Conservation (phyloP, 1,140 invertebrate species). For the Drosophila bipectinata region DNA sequence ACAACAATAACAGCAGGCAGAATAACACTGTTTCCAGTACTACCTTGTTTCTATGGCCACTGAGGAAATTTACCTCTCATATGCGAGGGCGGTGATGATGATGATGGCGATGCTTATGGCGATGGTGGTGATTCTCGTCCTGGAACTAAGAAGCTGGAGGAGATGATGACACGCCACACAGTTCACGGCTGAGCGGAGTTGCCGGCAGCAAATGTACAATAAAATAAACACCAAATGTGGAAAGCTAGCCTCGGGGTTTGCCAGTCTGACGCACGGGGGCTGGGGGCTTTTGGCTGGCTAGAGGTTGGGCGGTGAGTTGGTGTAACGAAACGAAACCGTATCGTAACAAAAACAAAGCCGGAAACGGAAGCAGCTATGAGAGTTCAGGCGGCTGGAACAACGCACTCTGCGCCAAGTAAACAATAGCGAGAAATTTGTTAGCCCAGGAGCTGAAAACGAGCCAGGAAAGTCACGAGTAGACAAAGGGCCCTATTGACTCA, state of each 20-base stretch:
- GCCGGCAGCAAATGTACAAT: constrained; percentile 72
- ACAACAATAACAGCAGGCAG: constrained; percentile 48
- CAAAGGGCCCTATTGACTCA: constrained; percentile 29
- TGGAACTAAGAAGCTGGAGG: constrained; percentile 5
- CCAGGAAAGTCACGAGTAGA: constrained; percentile 40
- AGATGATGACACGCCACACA: constrained; percentile 61
- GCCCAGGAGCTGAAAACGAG: constrained; percentile 22
- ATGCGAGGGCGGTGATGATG: constrained; percentile 37
- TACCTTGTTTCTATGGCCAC: constrained; percentile 39
- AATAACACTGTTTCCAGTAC: constrained; percentile 15
- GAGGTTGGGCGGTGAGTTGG: background rate
- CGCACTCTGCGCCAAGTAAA: constrained; percentile 52
- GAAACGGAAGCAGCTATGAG: constrained; percentile 66
- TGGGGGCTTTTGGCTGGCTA: background rate
- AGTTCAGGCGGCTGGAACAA: constrained; percentile 53
- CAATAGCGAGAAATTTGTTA: constrained; percentile 54
- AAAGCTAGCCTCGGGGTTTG: constrained; percentile 27
- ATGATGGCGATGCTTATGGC: constrained; percentile 25
- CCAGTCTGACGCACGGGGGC: background rate
- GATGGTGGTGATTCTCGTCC: constrained; percentile 35
- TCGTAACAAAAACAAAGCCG: constrained; percentile 67
- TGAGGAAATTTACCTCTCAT: constrained; percentile 47
- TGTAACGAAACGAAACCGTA: constrained; percentile 25
- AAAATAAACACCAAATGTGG: constrained; percentile 68
- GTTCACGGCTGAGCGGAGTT: constrained; percentile 68